Base-by-base conservation (phyloP, 2,888 invertebrate species). In the Caenorhabditis sp. region DNA sequence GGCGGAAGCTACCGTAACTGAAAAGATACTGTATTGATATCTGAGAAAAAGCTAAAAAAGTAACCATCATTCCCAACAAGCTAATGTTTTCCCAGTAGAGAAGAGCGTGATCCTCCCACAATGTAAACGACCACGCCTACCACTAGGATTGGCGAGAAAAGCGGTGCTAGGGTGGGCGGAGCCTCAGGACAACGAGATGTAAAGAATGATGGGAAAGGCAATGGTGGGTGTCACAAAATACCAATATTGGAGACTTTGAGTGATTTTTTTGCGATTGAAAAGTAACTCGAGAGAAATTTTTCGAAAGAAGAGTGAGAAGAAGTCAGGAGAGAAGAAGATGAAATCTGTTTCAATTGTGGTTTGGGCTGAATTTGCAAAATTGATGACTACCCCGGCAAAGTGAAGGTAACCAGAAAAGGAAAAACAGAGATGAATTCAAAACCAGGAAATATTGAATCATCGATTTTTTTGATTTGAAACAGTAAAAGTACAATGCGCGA, bases 61-160 rank as follows among this genome's bases (percentile, higher is more conserved):
- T 70, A 38, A 69, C 54, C 38, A 31, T 63, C 54, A 8, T n/a
- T 22, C 51, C 47, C 28, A 49, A 61, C 31, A 69, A 77, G 77
- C 77, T 77, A 70, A 79, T 64, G 79, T 70, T 64, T 38, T 68
- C 68, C 69, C 41, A 69, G 61, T 76, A 28, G 35, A 19, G 58
- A 59, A 44, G 69, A 51, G 24, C 61, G 38, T 47, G 63, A 47
- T 47, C 28, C n/a, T n/a, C n/a, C 19, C 22, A 66, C 54, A 61
- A 51, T 66, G 47, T 61, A 38, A 31, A 26, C 44, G 79, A 70
- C 70, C 56, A 61, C 79, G 79, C 79, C 79, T 70, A 22, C 70
- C 19, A 12, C 44, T 22, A 22, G 70, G 63, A 79, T 79, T 79
- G 79, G 79, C 44, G 59, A 38, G 76, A 76, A 76, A 35, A 26